Evolutionary conservation across 2,797 vertebrate species (phyloP).

Genomic region (Sylvilagus floridanus): DNA sequence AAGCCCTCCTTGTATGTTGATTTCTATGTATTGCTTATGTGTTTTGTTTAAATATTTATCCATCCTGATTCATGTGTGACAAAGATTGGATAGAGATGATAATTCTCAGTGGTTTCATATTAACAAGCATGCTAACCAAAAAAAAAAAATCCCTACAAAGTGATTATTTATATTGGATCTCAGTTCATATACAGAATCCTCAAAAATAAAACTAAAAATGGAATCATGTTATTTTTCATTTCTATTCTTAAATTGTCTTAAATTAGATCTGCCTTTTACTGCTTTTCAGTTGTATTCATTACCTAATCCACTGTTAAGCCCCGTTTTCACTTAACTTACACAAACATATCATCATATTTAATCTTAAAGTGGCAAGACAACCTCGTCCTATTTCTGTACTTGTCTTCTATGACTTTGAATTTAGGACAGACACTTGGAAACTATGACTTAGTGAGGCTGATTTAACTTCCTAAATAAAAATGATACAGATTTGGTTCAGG

Average conservation of each 20-base stretch:
- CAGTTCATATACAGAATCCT: not conserved
- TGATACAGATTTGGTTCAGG: not conserved
- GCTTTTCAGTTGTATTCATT: not conserved
- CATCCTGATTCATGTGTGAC: constrained; percentile 4
- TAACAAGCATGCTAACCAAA: not conserved
- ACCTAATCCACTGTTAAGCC: not conserved
- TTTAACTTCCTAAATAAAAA: constrained; percentile 22
- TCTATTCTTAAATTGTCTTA: constrained; percentile 22
- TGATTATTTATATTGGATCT: not conserved
- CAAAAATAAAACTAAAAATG: constrained; percentile 30
- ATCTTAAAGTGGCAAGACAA: not conserved
- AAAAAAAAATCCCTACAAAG: not conserved
- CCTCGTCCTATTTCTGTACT: not conserved
- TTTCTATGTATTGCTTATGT: not conserved
- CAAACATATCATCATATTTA: not conserved
- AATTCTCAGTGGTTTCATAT: not conserved
- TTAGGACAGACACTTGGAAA: not conserved
- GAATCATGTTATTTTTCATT: constrained; percentile 9
- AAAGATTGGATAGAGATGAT: not conserved
- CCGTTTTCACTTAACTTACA: constrained; percentile 42
- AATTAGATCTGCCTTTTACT: not conserved
- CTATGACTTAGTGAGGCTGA: not conserved
- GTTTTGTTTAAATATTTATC: not conserved
- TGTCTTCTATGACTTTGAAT: constrained; percentile 4
- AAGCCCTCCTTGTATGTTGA: not conserved